Percentiles rank a stretch among this genome's conserved stretches.
These are phyloP conservation scores for Falco berigora DNA, from an alignment of 2,797 vertebrate genomes.

Conservation along the genomic window DNA sequence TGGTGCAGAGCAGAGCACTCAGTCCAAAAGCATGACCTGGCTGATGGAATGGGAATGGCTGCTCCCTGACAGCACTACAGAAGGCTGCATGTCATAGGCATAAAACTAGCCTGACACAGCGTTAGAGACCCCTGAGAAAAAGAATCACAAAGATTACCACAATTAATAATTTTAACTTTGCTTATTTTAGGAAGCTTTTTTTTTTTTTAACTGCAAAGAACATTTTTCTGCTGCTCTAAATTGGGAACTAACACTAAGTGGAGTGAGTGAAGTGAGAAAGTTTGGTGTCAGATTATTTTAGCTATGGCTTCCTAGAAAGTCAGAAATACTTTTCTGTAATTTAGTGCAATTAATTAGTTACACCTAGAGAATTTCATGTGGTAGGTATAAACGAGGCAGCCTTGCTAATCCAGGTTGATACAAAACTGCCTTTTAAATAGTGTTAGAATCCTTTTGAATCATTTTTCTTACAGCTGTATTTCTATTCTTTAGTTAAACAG, in stretches of 20 bases:
- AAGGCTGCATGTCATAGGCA: not conserved
- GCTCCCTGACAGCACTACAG: not conserved
- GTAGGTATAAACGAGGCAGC: not conserved
- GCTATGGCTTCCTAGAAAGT: not conserved
- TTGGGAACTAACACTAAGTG: not conserved
- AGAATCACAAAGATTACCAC: not conserved
- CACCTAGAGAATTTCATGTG: not conserved
- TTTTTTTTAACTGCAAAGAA: not conserved
- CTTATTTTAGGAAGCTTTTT: not conserved
- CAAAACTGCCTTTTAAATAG: not conserved
- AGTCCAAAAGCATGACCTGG: not conserved
- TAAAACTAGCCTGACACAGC: not conserved
- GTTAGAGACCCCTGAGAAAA: not conserved
- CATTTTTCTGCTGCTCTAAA: not conserved
- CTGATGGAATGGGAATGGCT: accelerated
- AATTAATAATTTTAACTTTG: not conserved
- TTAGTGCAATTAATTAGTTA: not conserved
- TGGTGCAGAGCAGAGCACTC: not conserved
- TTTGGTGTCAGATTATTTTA: constrained; percentile 6
- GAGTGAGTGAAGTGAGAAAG: not conserved
- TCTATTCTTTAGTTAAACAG: not conserved
- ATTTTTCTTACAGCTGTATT: not conserved
- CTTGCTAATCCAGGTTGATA: not conserved
- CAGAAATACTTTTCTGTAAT: not conserved
- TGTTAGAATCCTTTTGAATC: not conserved